These are phyloP conservation scores for Anhinga anhinga DNA, from an alignment of 2,113 vertebrate genomes.

Conservation along the genomic window DNA sequence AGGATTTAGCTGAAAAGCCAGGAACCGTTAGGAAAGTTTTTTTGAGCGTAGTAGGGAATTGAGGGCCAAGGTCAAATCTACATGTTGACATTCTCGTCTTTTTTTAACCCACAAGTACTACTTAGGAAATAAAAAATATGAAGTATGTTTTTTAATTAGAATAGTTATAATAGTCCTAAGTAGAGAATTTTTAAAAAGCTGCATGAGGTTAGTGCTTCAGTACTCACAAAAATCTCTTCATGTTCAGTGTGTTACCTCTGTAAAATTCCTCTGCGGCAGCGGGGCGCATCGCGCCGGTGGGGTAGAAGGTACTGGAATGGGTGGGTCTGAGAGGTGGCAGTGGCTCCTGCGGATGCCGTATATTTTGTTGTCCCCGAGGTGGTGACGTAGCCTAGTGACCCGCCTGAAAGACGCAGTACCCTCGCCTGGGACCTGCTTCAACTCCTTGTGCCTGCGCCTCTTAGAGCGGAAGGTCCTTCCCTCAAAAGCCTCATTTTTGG, in stretches of 20 bases:
- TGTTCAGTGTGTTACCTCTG: neutral
- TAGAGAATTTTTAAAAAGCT: neutral
- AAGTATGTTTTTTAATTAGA: neutral
- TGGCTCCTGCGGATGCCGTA: neutral
- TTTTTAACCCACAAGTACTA: neutral
- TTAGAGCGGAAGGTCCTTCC: neutral
- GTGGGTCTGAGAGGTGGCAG: neutral
- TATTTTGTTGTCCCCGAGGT: rapidly evolving
- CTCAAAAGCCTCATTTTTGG: neutral
- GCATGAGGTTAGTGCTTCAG: neutral
- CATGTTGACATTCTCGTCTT: neutral
- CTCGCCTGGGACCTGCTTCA: neutral
- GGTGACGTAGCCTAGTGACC: neutral
- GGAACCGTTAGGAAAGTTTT: neutral
- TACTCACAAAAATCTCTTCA: neutral
- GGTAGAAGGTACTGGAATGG: neutral
- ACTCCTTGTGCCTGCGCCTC: neutral
- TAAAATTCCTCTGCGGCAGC: neutral
- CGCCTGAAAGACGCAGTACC: neutral
- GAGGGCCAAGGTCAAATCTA: neutral
- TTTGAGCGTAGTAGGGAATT: neutral
- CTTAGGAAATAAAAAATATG: neutral
- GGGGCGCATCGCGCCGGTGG: neutral
- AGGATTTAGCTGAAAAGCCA: neutral
- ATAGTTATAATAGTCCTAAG: neutral